A percentile compares a stretch with the other conserved stretches of the same genome.
These are phyloP conservation scores for Nyctereutes procyonoides DNA, from an alignment of 2,113 vertebrate genomes.

Conservation along the genomic window DNA sequence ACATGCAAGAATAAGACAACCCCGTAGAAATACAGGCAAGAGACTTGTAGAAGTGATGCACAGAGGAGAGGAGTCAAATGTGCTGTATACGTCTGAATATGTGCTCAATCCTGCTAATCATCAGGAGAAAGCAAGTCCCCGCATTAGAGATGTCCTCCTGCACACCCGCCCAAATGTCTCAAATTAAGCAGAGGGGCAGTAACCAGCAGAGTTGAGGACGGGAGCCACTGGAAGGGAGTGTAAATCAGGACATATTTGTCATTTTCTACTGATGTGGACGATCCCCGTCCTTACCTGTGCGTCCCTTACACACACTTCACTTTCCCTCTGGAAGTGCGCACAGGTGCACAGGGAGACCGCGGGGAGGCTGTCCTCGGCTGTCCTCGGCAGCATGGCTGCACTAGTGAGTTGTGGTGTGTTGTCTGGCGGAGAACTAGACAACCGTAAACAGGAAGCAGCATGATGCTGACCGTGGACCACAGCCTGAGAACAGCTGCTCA, in stretches of 20 bases:
- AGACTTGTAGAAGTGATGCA: not conserved
- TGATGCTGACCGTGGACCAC: fast-evolving
- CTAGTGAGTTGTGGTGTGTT: too few species aligned
- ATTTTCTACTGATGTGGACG: not conserved
- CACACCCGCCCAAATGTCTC: fast-evolving
- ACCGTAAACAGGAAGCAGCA: fast-evolving
- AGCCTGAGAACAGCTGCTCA: not conserved
- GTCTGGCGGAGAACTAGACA: not conserved
- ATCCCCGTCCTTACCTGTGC: too few species aligned
- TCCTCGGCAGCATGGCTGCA: too few species aligned
- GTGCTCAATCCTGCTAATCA: not conserved
- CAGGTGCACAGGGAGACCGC: fast-evolving
- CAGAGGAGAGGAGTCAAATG: not conserved
- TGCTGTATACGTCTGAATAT: too few species aligned
- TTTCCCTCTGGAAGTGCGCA: too few species aligned
- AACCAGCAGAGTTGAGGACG: fast-evolving
- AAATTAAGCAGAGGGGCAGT: not conserved
- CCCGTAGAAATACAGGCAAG: not conserved
- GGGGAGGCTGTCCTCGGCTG: too few species aligned
- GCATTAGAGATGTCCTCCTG: fast-evolving
- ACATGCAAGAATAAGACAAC: not conserved
- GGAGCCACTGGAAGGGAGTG: not conserved
- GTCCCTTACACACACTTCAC: not conserved
- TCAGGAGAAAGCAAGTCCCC: not conserved
- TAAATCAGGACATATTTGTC: not conserved